Evolutionary conservation across 2,113 vertebrate genomes (phyloP), one percentile per base, ranked within the genome.

Genomic region (Sturnira hondurensis): DNA sequence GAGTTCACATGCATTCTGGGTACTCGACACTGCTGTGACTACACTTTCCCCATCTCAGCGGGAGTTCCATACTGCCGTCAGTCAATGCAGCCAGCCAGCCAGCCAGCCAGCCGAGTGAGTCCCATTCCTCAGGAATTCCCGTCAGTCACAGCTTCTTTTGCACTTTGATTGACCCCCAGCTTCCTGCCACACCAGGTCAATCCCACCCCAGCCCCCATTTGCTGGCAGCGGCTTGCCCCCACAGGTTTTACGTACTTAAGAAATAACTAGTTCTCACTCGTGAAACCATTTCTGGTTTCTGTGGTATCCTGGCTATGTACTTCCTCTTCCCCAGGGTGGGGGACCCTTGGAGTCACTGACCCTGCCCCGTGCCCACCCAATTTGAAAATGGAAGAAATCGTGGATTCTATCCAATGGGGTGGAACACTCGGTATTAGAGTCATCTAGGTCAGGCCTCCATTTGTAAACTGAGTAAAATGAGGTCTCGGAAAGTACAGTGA

Each of bases 151-250:
- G 80, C 7, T 14, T 87, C 67, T 81, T 68, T 67, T 22, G 97
- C 86, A 95, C 97, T 94, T 92, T 63, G 77, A 83, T 78, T 98
- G 97, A 98, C 96, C 97, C 96, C 96, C 95, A 88, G 67, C 50
- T 78, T 96, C 97, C 88, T 91, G 86, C 94, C 94, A 97, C 86
- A 95, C 58, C 73, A 52, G 74, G 94, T 97, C 83, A 10, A 54
- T 92, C 84, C 63, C 68, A 4, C 67, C 47, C 14, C 31, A 0
- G 5, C 56, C 56, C 11, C 83, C 95, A 92, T 96, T 52, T 95
- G 61, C 94, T 82, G 85, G 93, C 86, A 87, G 52, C 24, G 89
- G 89, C 61, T 74, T 95, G 71, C 82, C 94, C 50, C 93, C 28
- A 67, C 68, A 1, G 41, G 63, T 47, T 20, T 78, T 89, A 63